Conservation (phyloP, 1,140 invertebrate species). For the Onthophagus taurus region DNA sequence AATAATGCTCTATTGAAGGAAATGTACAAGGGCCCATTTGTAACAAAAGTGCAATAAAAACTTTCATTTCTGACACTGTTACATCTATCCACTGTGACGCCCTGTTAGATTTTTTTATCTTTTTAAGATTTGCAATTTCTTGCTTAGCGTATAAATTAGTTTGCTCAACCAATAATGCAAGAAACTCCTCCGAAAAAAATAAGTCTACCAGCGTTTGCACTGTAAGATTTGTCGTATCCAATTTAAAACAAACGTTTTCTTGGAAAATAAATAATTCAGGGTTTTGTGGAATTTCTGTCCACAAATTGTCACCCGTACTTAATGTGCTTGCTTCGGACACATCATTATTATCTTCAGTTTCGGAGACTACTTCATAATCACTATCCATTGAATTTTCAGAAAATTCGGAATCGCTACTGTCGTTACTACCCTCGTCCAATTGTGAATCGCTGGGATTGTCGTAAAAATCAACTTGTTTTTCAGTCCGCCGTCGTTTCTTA, state of each 20-base stretch:
- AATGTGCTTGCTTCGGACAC: no score
- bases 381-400: no score
- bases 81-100: slow-evolving; percentile 13
- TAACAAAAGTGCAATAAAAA: slow-evolving; percentile 13
- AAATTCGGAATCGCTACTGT: slow-evolving; percentile 17
- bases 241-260: no score
- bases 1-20: slow-evolving; percentile 15
- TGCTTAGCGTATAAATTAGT: slow-evolving; percentile 13
- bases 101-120: slow-evolving; percentile 15
- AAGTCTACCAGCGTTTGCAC: no score
- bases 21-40: slow-evolving; percentile 15
- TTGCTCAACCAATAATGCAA: slow-evolving; percentile 13
- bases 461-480: slow-evolving; percentile 14
- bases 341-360: no score
- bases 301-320: no score
- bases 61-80: slow-evolving; percentile 13
- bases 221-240: no score
- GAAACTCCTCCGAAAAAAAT: slow-evolving; percentile 17
- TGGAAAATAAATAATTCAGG: no score
- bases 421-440: slow-evolving; percentile 12
- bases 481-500: slow-evolving; percentile 12
- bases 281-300: no score
- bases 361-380: no score
- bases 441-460: slow-evolving; percentile 13
- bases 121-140: slow-evolving; percentile 14